phyloP scores from a whole-genome alignment of 2,113 vertebrate genomes.

The Menura novaehollandiae region DNA sequence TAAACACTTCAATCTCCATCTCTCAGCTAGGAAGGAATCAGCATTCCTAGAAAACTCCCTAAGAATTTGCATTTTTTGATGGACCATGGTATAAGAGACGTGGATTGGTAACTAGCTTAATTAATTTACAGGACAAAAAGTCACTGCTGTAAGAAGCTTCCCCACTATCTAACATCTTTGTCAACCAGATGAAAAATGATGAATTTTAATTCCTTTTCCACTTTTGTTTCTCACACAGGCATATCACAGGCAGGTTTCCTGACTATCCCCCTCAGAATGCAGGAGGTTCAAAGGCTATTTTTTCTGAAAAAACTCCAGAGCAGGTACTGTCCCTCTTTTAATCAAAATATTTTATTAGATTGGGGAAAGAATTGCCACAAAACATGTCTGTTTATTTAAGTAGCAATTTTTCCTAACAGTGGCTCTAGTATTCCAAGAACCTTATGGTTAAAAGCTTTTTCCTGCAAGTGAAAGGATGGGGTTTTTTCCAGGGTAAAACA shows the following conservation, averaged over 20 bases:
- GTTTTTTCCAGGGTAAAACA: background rate
- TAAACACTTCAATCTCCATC: background rate
- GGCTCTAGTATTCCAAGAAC: background rate
- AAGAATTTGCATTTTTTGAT: background rate
- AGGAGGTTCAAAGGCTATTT: conserved; percentile 77
- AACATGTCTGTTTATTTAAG: background rate
- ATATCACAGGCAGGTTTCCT: conserved; percentile 79
- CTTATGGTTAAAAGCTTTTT: background rate
- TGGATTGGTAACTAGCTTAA: background rate
- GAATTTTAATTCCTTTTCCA: background rate
- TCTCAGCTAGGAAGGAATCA: background rate
- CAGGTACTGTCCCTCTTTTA: conserved; percentile 64
- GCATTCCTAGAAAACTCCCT: background rate
- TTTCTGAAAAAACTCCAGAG: conserved; percentile 80
- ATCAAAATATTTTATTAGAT: background rate
- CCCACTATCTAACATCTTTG: background rate
- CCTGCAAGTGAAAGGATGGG: background rate
- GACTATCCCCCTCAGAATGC: conserved; percentile 74
- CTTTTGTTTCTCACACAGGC: conserved; percentile 62
- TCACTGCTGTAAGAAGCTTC: background rate
- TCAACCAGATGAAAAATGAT: accelerated
- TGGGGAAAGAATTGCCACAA: background rate
- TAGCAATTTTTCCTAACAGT: background rate
- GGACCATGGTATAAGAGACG: background rate
- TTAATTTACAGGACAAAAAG: background rate